Evolutionary conservation across 2,888 invertebrate species (phyloP).

Genomic region (Heliothis peltigera): DNA sequence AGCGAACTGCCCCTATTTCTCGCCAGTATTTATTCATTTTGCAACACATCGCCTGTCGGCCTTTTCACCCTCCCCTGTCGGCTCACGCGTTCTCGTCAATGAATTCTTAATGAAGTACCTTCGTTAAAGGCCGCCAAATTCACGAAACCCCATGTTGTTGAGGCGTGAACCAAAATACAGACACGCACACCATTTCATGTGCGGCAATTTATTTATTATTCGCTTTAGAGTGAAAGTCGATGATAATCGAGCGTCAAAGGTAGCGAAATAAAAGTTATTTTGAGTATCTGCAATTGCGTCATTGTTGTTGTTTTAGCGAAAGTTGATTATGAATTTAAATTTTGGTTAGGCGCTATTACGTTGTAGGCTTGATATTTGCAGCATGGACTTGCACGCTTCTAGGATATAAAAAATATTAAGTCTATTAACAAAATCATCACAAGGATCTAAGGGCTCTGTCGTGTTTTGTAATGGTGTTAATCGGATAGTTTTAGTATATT

Average conservation of each 20-base stretch:
- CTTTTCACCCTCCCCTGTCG: slow-evolving; percentile 82
- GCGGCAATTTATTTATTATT: slow-evolving; percentile 66
- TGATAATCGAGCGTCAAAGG: slow-evolving; percentile 59
- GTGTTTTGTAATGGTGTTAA: slow-evolving; percentile 84
- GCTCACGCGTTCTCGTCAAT: slow-evolving; percentile 83
- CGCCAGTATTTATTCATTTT: slow-evolving; percentile 89
- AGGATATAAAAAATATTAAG: slow-evolving; percentile 59
- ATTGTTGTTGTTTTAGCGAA: slow-evolving; percentile 65
- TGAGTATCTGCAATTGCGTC: slow-evolving; percentile 62
- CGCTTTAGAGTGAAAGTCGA: slow-evolving; percentile 64
- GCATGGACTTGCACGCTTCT: slow-evolving; percentile 42
- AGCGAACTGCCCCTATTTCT: slow-evolving; percentile 88
- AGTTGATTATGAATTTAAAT: slow-evolving; percentile 49
- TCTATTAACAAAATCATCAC: slow-evolving; percentile 75
- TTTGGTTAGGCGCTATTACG: slow-evolving; percentile 55
- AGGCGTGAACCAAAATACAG: slow-evolving; percentile 81
- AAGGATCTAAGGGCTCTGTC: slow-evolving; percentile 72
- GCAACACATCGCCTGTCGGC: slow-evolving; percentile 87
- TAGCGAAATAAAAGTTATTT: slow-evolving; percentile 59
- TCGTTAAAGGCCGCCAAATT: slow-evolving; percentile 88
- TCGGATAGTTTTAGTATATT: slow-evolving; percentile 84
- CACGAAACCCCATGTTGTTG: slow-evolving; percentile 77
- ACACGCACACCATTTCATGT: slow-evolving; percentile 76
- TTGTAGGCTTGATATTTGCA: slow-evolving; percentile 36
- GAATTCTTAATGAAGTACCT: slow-evolving; percentile 84